Percentiles rank a stretch among this genome's conserved stretches.
phyloP scores from a whole-genome alignment of 2,113 vertebrate genomes.

The Varanus komodoensis region DNA sequence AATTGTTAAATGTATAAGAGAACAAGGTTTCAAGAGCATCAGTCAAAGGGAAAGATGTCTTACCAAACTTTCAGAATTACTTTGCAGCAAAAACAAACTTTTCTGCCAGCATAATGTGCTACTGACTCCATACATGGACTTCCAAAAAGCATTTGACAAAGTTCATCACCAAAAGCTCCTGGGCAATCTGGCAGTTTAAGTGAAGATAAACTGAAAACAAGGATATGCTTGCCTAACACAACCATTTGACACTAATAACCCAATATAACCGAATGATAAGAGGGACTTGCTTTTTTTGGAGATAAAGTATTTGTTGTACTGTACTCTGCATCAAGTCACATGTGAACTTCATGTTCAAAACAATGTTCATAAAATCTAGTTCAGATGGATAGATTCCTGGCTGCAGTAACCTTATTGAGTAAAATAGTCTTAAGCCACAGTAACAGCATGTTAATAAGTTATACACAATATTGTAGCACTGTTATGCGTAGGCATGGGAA shows the following conservation, averaged over 20 bases:
- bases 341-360: not conserved
- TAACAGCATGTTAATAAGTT: not conserved
- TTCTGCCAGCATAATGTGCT: too few species aligned
- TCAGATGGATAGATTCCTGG: not conserved
- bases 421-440: not conserved
- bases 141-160: too few species aligned
- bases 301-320: not conserved
- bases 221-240: not conserved
- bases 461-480: not conserved
- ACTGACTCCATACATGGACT: too few species aligned
- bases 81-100: too few species aligned
- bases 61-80: too few species aligned
- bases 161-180: too few species aligned
- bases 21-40: too few species aligned
- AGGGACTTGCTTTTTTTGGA: not conserved
- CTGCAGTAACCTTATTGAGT: not conserved
- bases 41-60: too few species aligned
- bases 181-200: too few species aligned
- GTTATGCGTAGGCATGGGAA: not conserved
- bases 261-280: not conserved
- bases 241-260: not conserved
- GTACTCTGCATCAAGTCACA: not conserved
- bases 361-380: not conserved
- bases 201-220: not conserved
- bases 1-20: too few species aligned